Percentiles rank a stretch among this genome's conserved stretches.
Conservation (phyloP, 2,113 vertebrate species). For the Passer domesticus region DNA sequence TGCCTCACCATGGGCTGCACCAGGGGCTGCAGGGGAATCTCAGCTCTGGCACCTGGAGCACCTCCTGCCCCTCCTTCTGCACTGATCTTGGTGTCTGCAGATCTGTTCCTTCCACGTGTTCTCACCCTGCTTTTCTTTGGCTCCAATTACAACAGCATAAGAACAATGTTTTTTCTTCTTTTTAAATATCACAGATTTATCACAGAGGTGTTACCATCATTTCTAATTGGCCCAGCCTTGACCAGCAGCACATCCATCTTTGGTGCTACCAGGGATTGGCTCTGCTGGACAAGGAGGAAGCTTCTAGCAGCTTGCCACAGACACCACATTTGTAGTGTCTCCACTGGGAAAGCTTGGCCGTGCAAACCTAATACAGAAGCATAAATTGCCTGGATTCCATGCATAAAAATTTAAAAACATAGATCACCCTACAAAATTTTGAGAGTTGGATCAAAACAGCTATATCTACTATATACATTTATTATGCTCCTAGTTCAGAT, state of each 20-base stretch:
- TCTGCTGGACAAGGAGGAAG: not conserved
- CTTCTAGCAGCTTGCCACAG: not conserved
- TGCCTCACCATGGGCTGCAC: not conserved
- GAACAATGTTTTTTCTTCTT: not conserved
- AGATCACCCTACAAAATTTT: not conserved
- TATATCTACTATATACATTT: not conserved
- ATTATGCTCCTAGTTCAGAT: not conserved
- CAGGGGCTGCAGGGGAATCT: not conserved
- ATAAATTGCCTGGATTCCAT: not conserved
- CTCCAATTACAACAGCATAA: not conserved
- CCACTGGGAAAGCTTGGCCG: fast-evolving
- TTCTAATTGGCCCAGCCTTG: not conserved
- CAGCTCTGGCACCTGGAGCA: too few relatives aligned
- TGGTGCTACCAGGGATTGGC: not conserved
- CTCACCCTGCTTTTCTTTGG: not conserved
- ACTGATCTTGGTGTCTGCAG: not conserved
- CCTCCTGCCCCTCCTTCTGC: not conserved
- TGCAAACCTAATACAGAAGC: not conserved
- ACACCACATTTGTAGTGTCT: not conserved
- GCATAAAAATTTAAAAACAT: not conserved
- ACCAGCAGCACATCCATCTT: not conserved
- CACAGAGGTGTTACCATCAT: too few relatives aligned
- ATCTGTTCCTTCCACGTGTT: not conserved
- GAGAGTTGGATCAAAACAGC: not conserved
- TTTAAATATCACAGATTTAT: not conserved